A percentile compares a stretch with the other conserved stretches of the same genome.
These are phyloP conservation scores for Drosophila mimica DNA, from an alignment of 2,888 invertebrate species.

Conservation along the genomic window DNA sequence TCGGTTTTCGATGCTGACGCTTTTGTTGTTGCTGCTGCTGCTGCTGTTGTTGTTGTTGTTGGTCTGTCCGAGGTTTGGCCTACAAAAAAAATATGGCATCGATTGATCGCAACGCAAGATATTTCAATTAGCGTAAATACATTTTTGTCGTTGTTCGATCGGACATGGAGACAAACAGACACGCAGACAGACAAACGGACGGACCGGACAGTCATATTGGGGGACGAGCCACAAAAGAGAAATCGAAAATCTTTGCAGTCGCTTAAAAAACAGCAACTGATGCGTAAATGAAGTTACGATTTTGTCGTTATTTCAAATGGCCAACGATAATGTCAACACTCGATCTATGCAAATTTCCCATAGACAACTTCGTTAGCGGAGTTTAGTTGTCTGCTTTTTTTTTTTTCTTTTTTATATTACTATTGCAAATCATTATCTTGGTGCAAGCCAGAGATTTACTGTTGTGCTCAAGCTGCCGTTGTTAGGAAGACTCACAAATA, in stretches of 20 bases:
- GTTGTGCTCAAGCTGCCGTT: background rate
- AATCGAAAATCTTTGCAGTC: conserved; percentile 58
- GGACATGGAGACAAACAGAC: conserved; percentile 29
- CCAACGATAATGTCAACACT: conserved; percentile 29
- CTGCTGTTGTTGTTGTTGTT: conserved; percentile 28
- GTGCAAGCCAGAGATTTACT: background rate
- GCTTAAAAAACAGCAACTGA: conserved; percentile 35
- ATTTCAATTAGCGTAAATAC: conserved; percentile 82
- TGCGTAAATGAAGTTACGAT: conserved; percentile 59
- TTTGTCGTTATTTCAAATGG: conserved; percentile 44
- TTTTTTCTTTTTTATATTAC: background rate
- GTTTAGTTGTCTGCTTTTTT: background rate
- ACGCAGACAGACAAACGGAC: conserved; percentile 30
- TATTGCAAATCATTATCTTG: background rate
- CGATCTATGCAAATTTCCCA: conserved; percentile 45
- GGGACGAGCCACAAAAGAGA: conserved; percentile 57
- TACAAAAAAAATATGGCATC: conserved; percentile 79
- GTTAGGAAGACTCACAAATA: conserved; percentile 3
- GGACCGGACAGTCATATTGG: conserved; percentile 38
- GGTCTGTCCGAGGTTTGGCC: conserved; percentile 63
- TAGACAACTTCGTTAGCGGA: conserved; percentile 28
- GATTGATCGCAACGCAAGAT: conserved; percentile 81
- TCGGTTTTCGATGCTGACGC: conserved; percentile 58
- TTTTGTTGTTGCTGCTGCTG: conserved; percentile 8
- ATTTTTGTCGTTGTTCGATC: conserved; percentile 73